A percentile compares a stretch with the other conserved stretches of the same genome.
phyloP scores from a whole-genome alignment of 2,797 vertebrate species.

The Diglossa cyanea region DNA sequence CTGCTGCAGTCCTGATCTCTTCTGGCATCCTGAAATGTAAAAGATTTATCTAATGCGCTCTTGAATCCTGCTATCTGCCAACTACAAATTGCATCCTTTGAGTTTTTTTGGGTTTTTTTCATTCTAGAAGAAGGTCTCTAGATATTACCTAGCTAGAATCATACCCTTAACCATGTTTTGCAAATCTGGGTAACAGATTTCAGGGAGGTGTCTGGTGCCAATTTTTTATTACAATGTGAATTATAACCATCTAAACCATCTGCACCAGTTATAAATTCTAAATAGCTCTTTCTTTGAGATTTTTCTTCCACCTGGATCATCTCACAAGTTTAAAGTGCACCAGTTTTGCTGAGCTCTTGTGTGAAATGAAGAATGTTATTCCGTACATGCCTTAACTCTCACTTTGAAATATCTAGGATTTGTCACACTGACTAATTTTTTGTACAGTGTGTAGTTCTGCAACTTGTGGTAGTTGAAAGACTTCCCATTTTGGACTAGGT shows the following conservation, averaged over 20 bases:
- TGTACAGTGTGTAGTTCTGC: not conserved
- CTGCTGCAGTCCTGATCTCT: not conserved
- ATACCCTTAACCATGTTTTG: not conserved
- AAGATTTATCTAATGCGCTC: not conserved
- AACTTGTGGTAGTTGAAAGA: not conserved
- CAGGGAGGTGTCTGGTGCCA: constrained; percentile 5
- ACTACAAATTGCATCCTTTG: not conserved
- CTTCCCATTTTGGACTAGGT: not conserved
- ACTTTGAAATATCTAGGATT: not conserved
- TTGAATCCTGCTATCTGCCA: not conserved
- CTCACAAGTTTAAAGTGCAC: not conserved
- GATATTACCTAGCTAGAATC: not conserved
- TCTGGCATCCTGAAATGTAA: not conserved
- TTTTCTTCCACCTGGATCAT: not conserved
- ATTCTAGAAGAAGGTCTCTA: constrained; percentile 10
- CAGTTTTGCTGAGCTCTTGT: not conserved
- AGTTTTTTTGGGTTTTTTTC: not conserved
- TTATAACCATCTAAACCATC: constrained; percentile 23
- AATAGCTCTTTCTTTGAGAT: not conserved
- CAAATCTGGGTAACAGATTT: constrained; percentile 34
- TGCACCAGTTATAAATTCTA: not conserved
- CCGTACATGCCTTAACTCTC: not conserved
- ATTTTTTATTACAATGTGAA: constrained; percentile 14
- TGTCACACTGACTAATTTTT: not conserved
- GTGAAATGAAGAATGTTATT: not conserved